These are phyloP conservation scores for Poeciliopsis retropinna DNA, from an alignment of 2,113 vertebrate genomes.

Conservation along the genomic window DNA sequence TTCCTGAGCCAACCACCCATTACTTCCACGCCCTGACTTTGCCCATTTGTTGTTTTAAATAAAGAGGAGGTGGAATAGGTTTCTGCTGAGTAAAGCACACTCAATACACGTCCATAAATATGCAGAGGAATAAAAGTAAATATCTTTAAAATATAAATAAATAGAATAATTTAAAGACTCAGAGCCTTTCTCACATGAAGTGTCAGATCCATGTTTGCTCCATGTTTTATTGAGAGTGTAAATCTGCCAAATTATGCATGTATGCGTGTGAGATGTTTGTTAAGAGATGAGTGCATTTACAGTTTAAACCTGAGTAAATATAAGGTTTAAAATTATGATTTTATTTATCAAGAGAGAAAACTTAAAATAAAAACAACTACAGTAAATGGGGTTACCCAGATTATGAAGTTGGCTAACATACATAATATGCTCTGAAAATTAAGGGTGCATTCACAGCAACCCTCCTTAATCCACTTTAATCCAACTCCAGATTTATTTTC, in stretches of 20 bases:
- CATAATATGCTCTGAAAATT: background rate
- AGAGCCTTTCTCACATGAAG: conserved; percentile 16
- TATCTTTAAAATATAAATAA: conserved; percentile 55
- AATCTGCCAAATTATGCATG: conserved; percentile 60
- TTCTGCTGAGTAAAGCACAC: conserved; percentile 61
- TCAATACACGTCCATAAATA: conserved; percentile 60
- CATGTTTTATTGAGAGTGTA: conserved; percentile 51
- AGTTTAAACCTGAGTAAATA: too few species aligned
- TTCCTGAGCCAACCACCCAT: conserved; percentile 77
- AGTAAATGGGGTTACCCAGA: too few species aligned
- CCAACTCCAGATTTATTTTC: too few species aligned
- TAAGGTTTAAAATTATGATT: too few species aligned
- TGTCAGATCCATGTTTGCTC: conserved; percentile 25
- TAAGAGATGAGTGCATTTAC: conserved; percentile 36
- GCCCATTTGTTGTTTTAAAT: conserved; percentile 70
- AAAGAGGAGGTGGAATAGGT: conserved; percentile 38
- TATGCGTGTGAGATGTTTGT: conserved; percentile 38
- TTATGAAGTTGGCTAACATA: background rate
- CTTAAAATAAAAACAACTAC: too few species aligned
- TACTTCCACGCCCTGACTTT: conserved; percentile 77
- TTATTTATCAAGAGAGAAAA: too few species aligned
- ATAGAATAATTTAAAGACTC: conserved; percentile 38
- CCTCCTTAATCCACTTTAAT: too few species aligned
- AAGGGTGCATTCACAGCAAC: background rate
- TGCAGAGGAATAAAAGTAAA: conserved; percentile 43